Conservation (phyloP, 1,140 invertebrate species). For the Drosophila ohnishii region DNA sequence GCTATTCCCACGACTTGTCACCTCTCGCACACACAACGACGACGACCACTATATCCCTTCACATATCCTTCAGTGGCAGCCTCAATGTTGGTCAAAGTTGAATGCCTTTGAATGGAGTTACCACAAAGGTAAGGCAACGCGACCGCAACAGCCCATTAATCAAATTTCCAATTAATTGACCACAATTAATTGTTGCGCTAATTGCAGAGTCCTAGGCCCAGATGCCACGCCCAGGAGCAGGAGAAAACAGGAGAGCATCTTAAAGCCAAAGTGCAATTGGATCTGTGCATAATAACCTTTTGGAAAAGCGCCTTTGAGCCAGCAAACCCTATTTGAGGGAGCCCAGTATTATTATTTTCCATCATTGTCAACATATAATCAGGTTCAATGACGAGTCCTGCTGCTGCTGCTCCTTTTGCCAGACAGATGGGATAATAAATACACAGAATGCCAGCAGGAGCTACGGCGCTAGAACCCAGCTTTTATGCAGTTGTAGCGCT, state of each 20-base stretch:
- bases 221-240: neutral
- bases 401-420: slow-evolving; percentile 24
- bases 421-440: slow-evolving; percentile 65
- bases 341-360: slow-evolving; percentile 65
- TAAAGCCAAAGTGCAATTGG: slow-evolving; percentile 1
- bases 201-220: slow-evolving; percentile 36
- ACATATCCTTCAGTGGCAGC: slow-evolving; percentile 24
- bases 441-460: slow-evolving; percentile 38
- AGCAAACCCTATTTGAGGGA: slow-evolving; percentile 5
- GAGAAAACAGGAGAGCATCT: neutral
- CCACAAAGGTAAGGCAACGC: slow-evolving; percentile 43
- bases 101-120: slow-evolving; percentile 52
- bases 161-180: slow-evolving; percentile 78
- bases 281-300: slow-evolving; percentile 17
- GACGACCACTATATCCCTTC: slow-evolving; percentile 4
- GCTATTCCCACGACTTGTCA: slow-evolving; percentile 69
- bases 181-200: slow-evolving; percentile 76
- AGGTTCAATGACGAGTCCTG: slow-evolving; percentile 61
- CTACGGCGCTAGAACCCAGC: slow-evolving; percentile 16
- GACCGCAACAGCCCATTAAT: slow-evolving; percentile 63
- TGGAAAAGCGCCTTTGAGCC: slow-evolving; percentile 16
- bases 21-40: neutral
- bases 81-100: slow-evolving; percentile 65
- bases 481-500: slow-evolving; percentile 62
- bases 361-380: slow-evolving; percentile 71